These are phyloP conservation scores for Corapipo altera DNA, from an alignment of 2,113 vertebrate genomes.

Conservation along the genomic window DNA sequence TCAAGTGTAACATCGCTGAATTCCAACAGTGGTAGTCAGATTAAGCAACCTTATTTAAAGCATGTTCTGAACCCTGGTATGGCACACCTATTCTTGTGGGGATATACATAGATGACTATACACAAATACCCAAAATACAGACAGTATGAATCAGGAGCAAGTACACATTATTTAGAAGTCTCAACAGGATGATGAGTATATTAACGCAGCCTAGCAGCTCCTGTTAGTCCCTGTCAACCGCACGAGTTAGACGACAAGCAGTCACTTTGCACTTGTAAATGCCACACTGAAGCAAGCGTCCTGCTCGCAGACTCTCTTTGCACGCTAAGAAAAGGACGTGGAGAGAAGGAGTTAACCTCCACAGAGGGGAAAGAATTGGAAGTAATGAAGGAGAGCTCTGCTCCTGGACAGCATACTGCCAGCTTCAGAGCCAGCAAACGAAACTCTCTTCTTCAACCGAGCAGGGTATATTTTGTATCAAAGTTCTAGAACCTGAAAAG, in stretches of 20 bases:
- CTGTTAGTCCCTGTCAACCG: not conserved
- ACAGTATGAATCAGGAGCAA: not conserved
- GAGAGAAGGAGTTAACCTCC: not conserved
- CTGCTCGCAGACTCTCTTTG: not conserved
- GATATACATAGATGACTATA: not conserved
- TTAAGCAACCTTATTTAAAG: not conserved
- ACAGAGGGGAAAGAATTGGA: not conserved
- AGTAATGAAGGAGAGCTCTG: not conserved
- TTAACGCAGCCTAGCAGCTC: not conserved
- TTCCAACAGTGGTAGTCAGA: not conserved
- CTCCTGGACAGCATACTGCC: not conserved
- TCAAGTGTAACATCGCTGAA: not conserved
- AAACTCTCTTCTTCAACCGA: not conserved
- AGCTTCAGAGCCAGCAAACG: not conserved
- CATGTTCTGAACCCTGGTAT: not conserved
- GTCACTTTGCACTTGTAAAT: not conserved
- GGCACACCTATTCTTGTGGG: not conserved
- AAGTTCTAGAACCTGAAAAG: not conserved
- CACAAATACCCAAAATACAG: not conserved
- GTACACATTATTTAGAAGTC: not conserved
- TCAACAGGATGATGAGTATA: not conserved
- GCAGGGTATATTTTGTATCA: not conserved
- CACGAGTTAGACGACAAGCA: not conserved
- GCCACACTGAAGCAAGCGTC: not conserved
- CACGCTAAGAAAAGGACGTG: not conserved